Evolutionary conservation across 2,797 vertebrate species (phyloP).

Genomic region (Dermochelys coriacea): DNA sequence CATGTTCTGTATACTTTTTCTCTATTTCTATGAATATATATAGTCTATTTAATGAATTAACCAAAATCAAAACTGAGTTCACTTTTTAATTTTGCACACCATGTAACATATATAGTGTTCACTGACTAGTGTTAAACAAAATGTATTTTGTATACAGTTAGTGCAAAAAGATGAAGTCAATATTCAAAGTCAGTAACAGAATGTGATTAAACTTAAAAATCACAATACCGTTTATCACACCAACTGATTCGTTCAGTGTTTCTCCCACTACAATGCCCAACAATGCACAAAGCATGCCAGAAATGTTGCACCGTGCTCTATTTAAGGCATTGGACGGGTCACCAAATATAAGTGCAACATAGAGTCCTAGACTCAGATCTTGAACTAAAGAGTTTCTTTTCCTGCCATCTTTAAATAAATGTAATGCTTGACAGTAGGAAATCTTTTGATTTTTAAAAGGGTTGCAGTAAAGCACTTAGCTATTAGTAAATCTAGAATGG

Average conservation of each 20-base stretch:
- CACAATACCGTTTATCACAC: neutral
- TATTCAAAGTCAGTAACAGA: neutral
- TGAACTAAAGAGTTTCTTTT: neutral
- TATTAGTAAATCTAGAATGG: neutral
- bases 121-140: no score
- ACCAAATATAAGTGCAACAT: neutral
- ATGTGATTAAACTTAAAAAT: neutral
- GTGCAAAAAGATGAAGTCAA: neutral
- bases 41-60: no score
- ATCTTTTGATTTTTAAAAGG: neutral
- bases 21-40: no score
- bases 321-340: neutral
- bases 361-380: neutral
- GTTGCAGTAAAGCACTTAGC: neutral
- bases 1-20: no score
- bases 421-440: neutral
- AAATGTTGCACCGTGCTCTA: neutral
- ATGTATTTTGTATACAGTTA: no score
- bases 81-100: no score
- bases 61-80: no score
- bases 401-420: neutral
- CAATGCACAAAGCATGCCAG: neutral
- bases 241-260: neutral
- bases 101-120: no score
- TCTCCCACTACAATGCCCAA: neutral